phyloP scores from a whole-genome alignment of 2,113 vertebrate species.

The Cisticola juncidis region DNA sequence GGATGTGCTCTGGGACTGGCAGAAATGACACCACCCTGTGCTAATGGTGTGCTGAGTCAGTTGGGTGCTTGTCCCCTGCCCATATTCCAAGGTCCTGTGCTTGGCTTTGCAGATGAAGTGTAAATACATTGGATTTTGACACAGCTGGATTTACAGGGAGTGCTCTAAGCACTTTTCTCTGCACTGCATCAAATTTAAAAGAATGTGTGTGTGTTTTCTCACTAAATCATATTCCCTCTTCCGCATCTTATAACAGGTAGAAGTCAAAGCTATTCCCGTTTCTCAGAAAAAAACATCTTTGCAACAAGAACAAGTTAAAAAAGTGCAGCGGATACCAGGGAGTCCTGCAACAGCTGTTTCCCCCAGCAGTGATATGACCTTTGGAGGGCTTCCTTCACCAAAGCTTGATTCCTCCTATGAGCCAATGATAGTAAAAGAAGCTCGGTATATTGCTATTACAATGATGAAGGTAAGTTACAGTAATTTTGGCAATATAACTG shows the following conservation, averaged over 20 bases:
- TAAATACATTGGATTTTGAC: neutral
- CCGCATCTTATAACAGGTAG: constrained; percentile 79
- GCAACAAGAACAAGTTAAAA: constrained; percentile 90
- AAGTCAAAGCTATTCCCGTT: constrained; percentile 97
- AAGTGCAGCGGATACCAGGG: constrained; percentile 87
- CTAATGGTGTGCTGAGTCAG: neutral
- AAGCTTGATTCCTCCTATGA: constrained; percentile 97
- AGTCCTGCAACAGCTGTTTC: constrained; percentile 76
- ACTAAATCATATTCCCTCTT: neutral
- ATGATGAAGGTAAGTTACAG: constrained; percentile 94
- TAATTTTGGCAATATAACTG: neutral
- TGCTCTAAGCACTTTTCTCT: neutral
- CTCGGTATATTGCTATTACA: constrained; percentile 96
- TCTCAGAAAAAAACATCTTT: constrained; percentile 94
- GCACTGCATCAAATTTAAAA: neutral
- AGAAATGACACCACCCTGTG: neutral
- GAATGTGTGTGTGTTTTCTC: neutral
- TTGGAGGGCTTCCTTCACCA: constrained; percentile 92
- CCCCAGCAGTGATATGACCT: constrained; percentile 86
- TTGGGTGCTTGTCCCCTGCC: neutral
- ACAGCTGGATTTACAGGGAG: neutral
- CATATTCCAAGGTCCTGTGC: neutral
- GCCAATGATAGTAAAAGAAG: constrained; percentile 98
- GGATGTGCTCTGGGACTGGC: neutral
- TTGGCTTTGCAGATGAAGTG: neutral